Evolutionary conservation across 2,797 vertebrate species (phyloP).

Genomic region (Tympanoctomys barrerae): DNA sequence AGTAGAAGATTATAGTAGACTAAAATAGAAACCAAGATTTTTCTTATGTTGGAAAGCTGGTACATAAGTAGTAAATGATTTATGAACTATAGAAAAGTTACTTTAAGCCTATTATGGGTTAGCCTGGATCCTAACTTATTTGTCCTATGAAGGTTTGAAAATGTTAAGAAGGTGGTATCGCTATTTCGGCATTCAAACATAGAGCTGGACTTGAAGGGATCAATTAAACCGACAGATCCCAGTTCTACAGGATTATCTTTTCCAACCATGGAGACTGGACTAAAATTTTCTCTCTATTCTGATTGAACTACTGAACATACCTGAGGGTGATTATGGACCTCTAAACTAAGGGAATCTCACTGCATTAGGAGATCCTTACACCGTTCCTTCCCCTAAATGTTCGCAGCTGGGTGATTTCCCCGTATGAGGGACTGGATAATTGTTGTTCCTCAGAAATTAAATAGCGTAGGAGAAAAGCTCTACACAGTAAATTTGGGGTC

Average conservation of each 20-base stretch:
- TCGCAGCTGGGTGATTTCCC: neutral
- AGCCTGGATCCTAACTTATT: neutral
- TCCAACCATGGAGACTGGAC: neutral
- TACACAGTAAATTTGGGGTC: neutral
- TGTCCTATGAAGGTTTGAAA: neutral
- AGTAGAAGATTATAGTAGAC: neutral
- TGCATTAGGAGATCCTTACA: neutral
- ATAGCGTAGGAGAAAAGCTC: neutral
- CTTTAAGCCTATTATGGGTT: neutral
- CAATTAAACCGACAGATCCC: neutral
- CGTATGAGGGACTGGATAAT: neutral
- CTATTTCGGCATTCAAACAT: neutral
- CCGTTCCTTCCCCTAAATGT: neutral
- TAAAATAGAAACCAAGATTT: neutral
- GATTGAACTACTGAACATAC: neutral
- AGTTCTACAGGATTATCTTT: too few relatives aligned
- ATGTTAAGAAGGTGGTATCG: neutral
- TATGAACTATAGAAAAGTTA: neutral
- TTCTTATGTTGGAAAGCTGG: neutral
- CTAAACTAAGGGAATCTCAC: neutral
- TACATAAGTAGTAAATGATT: neutral
- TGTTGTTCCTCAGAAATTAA: neutral
- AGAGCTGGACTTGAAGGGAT: neutral
- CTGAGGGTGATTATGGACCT: too few relatives aligned
- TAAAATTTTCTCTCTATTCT: neutral